A percentile compares a stretch with the other conserved stretches of the same genome.
These are phyloP conservation scores for Labeo calbasu DNA, from an alignment of 2,797 vertebrate species.

Conservation along the genomic window DNA sequence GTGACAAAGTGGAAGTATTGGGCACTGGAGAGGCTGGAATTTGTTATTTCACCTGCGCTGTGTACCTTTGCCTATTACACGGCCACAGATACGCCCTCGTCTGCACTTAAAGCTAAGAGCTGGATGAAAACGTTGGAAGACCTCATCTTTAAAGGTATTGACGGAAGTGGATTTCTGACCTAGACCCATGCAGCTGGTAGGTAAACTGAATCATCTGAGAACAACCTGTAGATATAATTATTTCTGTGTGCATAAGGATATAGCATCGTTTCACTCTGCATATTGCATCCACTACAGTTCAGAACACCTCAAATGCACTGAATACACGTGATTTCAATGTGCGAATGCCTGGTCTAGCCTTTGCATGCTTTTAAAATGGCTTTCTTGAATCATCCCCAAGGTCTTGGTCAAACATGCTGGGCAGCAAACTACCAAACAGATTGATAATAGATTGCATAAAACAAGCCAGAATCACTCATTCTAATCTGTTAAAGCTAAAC, in stretches of 20 bases:
- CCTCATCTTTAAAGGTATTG: neutral
- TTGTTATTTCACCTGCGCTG: slow-evolving; percentile 39
- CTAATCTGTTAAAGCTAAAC: slow-evolving; percentile 3
- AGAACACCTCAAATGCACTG: neutral
- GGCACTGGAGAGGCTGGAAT: slow-evolving; percentile 34
- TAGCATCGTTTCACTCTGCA: neutral
- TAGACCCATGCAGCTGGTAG: neutral
- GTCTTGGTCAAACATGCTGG: neutral
- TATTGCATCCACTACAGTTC: neutral
- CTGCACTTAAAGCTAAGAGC: neutral
- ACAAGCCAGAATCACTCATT: neutral
- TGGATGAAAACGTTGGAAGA: neutral
- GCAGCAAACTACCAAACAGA: neutral
- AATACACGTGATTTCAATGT: neutral
- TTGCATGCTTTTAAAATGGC: neutral
- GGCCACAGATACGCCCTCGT: neutral
- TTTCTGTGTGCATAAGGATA: neutral
- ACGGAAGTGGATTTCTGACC: neutral
- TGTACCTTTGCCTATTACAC: slow-evolving; percentile 29
- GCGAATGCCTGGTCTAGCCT: neutral
- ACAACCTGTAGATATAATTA: neutral
- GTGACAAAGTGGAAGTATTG: slow-evolving; percentile 51
- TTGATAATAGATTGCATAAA: neutral
- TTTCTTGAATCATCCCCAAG: neutral
- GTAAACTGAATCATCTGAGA: neutral